Percentiles rank a stretch among this genome's conserved stretches.
Evolutionary conservation across 1,140 invertebrate species (phyloP).

Genomic region (Pseudomyrmex gracilis): DNA sequence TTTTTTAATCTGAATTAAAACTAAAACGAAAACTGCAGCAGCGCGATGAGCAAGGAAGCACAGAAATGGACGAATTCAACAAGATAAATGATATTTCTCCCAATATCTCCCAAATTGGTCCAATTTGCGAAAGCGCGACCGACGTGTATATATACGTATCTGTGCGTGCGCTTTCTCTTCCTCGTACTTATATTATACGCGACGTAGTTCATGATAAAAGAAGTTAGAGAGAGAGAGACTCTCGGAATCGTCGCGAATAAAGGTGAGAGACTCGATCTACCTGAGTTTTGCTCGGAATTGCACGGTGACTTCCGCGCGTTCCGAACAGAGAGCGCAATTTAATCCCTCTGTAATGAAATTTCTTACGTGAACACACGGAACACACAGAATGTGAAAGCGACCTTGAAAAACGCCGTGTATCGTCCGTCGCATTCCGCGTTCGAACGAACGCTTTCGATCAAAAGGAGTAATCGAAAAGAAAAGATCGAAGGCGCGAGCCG

Average conservation of each 20-base stretch:
- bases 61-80: conserved; percentile 2
- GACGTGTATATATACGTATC: neutral
- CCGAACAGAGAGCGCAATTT: no score
- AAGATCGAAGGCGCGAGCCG: neutral
- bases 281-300: neutral
- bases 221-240: no score
- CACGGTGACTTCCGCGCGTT: conserved; percentile 27
- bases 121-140: conserved; percentile 28
- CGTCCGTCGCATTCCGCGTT: conserved; percentile 56
- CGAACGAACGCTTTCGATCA: conserved; percentile 19
- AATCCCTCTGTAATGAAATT: conserved; percentile 56
- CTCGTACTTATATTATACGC: conserved; percentile 5
- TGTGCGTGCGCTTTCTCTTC: conserved; percentile 5
- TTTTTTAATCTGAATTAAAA: no score
- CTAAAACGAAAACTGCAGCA: no score
- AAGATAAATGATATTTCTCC: conserved; percentile 18
- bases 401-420: conserved; percentile 68
- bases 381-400: conserved; percentile 70
- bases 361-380: conserved; percentile 68
- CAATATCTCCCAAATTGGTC: conserved; percentile 17
- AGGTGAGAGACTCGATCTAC: no score
- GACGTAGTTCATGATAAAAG: conserved; percentile 8
- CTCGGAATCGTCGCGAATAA: neutral
- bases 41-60: neutral
- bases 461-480: conserved; percentile 20